Conservation (phyloP, 2,797 vertebrate species). For the Lates japonicus region DNA sequence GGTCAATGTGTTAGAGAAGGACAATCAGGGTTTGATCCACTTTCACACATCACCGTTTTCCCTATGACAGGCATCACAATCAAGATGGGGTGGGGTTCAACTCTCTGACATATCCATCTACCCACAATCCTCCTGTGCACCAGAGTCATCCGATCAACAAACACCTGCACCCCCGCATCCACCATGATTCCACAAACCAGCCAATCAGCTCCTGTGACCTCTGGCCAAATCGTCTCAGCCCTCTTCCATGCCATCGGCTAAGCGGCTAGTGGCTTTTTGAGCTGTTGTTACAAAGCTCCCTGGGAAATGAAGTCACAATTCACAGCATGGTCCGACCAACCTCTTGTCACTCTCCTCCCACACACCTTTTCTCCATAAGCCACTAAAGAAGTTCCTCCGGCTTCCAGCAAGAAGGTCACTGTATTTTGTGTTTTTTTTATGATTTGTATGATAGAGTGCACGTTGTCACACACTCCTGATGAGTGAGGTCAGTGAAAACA, state of each 20-base stretch:
- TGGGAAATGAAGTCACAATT: conserved; percentile 81
- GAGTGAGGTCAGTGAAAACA: conserved; percentile 13
- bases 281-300: conserved; percentile 74
- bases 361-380: conserved; percentile 79
- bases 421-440: conserved; percentile 32
- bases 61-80: conserved; percentile 61
- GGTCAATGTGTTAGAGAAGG: conserved; percentile 41
- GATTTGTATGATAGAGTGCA: conserved; percentile 5
- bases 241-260: conserved; percentile 79
- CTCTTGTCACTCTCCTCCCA: conserved; percentile 80
- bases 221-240: conserved; percentile 71
- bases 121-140: conserved; percentile 85
- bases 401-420: conserved; percentile 68
- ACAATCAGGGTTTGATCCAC: conserved; percentile 55
- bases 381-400: conserved; percentile 87
- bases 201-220: conserved; percentile 77
- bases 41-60: conserved; percentile 61
- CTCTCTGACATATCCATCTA: conserved; percentile 84
- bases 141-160: conserved; percentile 85
- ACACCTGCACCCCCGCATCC: conserved; percentile 84
- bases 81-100: conserved; percentile 70
- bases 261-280: conserved; percentile 73
- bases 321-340: conserved; percentile 83
- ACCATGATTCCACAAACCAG: conserved; percentile 84
- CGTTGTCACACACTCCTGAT: conserved; percentile 17